Conservation (phyloP, 2,888 invertebrate genomes). For the Polydesmus complanatus region DNA sequence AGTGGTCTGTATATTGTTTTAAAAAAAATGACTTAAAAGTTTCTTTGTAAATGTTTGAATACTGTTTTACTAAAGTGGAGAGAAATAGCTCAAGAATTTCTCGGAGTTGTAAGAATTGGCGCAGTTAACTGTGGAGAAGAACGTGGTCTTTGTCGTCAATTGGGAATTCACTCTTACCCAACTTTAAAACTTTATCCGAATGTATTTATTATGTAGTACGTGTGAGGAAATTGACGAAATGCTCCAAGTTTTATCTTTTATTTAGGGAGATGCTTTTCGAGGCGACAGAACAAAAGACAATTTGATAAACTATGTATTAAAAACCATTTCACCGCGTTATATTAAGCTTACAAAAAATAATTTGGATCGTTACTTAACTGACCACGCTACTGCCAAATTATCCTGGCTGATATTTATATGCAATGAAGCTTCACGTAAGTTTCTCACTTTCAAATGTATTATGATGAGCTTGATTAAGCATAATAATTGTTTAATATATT, state of each 20-base stretch:
- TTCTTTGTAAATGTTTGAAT: background rate
- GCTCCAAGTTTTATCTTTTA: conserved; percentile 5
- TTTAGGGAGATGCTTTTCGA: conserved; percentile 32
- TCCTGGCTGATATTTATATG: conserved; percentile 47
- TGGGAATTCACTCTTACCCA: conserved; percentile 61
- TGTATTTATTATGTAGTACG: conserved; percentile 29
- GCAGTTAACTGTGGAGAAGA: conserved; percentile 82
- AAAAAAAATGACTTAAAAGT: background rate
- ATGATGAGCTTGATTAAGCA: conserved; percentile 13
- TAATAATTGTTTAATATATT: conserved; percentile 6
- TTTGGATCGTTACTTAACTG: conserved; percentile 29
- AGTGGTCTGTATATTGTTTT: conserved; percentile 32
- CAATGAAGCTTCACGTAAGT: conserved; percentile 38
- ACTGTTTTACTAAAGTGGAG: conserved; percentile 45
- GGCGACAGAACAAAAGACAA: conserved; percentile 45
- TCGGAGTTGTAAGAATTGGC: conserved; percentile 63
- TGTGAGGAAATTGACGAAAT: background rate
- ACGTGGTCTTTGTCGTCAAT: conserved; percentile 57
- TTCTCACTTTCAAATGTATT: background rate
- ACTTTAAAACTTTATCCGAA: conserved; percentile 53
- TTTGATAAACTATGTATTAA: conserved; percentile 48
- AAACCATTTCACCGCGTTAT: conserved; percentile 39
- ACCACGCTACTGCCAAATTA: conserved; percentile 22
- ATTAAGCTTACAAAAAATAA: conserved; percentile 32
- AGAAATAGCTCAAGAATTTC: conserved; percentile 56